Conservation (phyloP, 1,140 invertebrate species). For the Bombus picipes region DNA sequence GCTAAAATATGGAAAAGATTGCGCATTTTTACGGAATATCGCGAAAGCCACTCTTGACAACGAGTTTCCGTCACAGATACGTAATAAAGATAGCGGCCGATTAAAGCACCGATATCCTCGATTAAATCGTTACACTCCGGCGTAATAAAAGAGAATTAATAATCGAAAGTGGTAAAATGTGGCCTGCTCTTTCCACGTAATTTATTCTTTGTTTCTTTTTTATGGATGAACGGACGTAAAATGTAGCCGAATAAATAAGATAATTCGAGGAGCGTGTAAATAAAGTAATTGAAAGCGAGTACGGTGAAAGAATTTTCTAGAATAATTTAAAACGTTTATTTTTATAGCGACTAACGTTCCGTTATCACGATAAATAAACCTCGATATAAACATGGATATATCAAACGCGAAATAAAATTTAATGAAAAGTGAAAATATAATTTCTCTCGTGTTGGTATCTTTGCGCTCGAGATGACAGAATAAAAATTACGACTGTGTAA, state of each 20-base stretch:
- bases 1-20: constrained; percentile 32
- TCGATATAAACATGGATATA: no score
- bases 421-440: no score
- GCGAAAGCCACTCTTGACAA: constrained; percentile 5
- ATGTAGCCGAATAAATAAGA: not conserved
- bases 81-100: constrained; percentile 17
- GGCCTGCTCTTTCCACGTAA: not conserved
- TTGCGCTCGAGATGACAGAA: no score
- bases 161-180: not conserved
- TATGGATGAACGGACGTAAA: not conserved
- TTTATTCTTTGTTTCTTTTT: not conserved
- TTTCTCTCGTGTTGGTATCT: no score
- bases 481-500: no score
- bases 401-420: no score
- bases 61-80: constrained; percentile 4
- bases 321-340: no score
- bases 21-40: not conserved
- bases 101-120: constrained; percentile 11
- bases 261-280: no score
- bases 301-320: no score
- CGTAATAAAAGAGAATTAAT: constrained; percentile 25
- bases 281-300: no score
- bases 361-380: no score
- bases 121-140: not conserved
- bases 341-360: no score